Conservation (phyloP, 2,113 vertebrate species). For the Hiodon tergisus region DNA sequence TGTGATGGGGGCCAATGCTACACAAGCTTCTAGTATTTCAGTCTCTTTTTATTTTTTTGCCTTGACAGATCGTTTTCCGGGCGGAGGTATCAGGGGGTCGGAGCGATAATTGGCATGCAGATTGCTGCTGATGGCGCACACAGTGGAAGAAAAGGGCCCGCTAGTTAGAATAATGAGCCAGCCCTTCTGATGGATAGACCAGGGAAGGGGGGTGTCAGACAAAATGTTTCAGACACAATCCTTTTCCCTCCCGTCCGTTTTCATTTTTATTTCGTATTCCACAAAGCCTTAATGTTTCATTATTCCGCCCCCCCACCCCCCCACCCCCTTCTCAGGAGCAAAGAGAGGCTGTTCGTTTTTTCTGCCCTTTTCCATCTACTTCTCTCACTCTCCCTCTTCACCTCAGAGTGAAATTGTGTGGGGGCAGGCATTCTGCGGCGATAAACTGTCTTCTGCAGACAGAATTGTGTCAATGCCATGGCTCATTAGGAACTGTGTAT, state of each 20-base stretch:
- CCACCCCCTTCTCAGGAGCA: slow-evolving; percentile 16
- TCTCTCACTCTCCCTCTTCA: slow-evolving; percentile 41
- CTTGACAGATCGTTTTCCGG: slow-evolving; percentile 98
- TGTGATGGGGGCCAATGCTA: slow-evolving; percentile 63
- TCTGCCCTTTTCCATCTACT: slow-evolving; percentile 37
- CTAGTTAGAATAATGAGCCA: slow-evolving; percentile 96
- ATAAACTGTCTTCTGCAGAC: slow-evolving; percentile 61
- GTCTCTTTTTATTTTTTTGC: slow-evolving; percentile 47
- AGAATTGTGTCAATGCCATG: slow-evolving; percentile 72
- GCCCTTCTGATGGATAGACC: slow-evolving; percentile 97
- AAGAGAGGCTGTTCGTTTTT: slow-evolving; percentile 25
- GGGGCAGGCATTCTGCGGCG: slow-evolving; percentile 61
- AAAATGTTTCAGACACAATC: slow-evolving; percentile 73
- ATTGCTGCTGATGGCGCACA: slow-evolving; percentile 95
- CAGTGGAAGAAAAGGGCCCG: slow-evolving; percentile 80
- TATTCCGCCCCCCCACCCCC: slow-evolving; percentile 40
- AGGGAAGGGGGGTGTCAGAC: slow-evolving; percentile 86
- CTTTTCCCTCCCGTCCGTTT: slow-evolving; percentile 37
- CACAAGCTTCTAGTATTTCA: slow-evolving; percentile 50
- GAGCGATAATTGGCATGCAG: slow-evolving; percentile 99
- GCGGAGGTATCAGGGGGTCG: slow-evolving; percentile 95
- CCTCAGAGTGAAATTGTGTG: slow-evolving; percentile 69
- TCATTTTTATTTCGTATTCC: slow-evolving; percentile 64
- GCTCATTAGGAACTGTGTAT: slow-evolving; percentile 74
- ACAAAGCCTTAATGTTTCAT: slow-evolving; percentile 74